Base-by-base conservation (phyloP, 2,888 invertebrate genomes). In the Antheraea assamensis region DNA sequence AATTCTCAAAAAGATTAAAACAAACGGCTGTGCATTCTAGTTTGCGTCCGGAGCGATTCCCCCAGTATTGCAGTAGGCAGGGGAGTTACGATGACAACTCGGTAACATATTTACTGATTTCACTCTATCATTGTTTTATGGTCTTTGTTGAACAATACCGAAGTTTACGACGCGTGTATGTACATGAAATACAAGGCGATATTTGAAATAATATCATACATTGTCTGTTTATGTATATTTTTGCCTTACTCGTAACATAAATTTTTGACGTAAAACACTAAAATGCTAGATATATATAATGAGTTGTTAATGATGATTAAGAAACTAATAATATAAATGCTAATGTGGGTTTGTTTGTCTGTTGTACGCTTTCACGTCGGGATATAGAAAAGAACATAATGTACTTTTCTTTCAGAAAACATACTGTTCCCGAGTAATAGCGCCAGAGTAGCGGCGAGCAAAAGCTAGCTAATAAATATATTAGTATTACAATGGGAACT, bases 61-160 rank as follows among this genome's bases (percentile, higher is more conserved):
- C 66, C n/a, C n/a, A n/a, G n/a, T n/a, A n/a, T n/a, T n/a, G 17
- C 74, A 66, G 74, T 71, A 66, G 74, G 68, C 71, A 73, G 27
- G 52, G 73, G 76, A 82, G 77, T 82, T 82, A 82, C 74, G 81
- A 82, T 82, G 83, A 83, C 83, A 79, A 77, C 75, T 70, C 75
- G 73, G 76, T 78, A 77, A 81, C 79, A 75, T 79, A 78, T 76
- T 74, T 73, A 76, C 80, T 78, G 76, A 80, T 75, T 72, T 42
- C 64, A 66, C 75, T 75, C 74, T 77, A 77, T 79, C 81, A 77
- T 76, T 78, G 77, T 77, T 83, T 83, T 83, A 83, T 79, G 73
- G 74, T 74, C 72, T 77, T 77, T 76, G 77, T 80, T 74, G 71
- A 80, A 83, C 83, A 83, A 83, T 83, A 78, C 78, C 30, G 52